These are phyloP conservation scores for Pseudococcus viburni DNA, from an alignment of 2,888 invertebrate species.

Conservation along the genomic window DNA sequence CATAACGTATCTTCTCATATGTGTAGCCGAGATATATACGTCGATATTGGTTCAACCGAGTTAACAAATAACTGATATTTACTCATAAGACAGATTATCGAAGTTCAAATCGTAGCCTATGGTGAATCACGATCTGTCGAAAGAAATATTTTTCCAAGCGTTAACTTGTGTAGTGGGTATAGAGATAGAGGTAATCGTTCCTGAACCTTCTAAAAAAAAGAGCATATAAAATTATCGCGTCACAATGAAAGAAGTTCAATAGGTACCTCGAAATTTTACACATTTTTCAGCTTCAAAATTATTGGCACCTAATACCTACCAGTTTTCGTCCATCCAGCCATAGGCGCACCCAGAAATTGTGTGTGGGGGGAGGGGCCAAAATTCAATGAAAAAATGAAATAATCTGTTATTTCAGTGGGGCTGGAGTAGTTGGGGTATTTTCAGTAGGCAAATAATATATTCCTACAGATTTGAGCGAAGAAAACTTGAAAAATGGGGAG, in stretches of 20 bases:
- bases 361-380: too few relatives aligned
- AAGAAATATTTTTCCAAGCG: conserved; percentile 43
- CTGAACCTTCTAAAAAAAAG: neutral
- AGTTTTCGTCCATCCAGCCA: too few relatives aligned
- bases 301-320: too few relatives aligned
- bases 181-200: neutral
- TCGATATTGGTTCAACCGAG: conserved; percentile 15
- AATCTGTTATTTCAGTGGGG: too few relatives aligned
- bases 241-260: conserved; percentile 42
- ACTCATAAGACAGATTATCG: conserved; percentile 37
- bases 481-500: too few relatives aligned
- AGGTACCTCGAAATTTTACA: neutral
- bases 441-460: too few relatives aligned
- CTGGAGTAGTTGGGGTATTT: too few relatives aligned
- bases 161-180: neutral
- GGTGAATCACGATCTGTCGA: conserved; percentile 54
- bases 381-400: too few relatives aligned
- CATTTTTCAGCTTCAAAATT: too few relatives aligned
- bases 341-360: too few relatives aligned
- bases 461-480: too few relatives aligned
- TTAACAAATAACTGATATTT: conserved; percentile 49
- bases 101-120: conserved; percentile 47
- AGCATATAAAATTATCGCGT: conserved; percentile 37
- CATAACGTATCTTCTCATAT: conserved; percentile 9
- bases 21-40: neutral